Evolutionary conservation across 2,797 vertebrate genomes (phyloP).

Genomic region (Passerculus sandwichensis): DNA sequence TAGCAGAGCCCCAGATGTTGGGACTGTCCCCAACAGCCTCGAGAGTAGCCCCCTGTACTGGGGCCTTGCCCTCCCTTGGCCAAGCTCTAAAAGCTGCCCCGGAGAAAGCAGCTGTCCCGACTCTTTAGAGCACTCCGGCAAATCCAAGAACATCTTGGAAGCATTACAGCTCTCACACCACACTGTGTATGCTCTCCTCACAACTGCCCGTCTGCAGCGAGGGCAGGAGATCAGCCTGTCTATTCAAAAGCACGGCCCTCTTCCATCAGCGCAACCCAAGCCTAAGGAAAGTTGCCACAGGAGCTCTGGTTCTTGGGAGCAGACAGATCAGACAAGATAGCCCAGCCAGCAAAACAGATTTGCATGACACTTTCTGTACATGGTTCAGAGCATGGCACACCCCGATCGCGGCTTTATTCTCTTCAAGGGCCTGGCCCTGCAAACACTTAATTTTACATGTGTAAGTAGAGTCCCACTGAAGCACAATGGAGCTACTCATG

Average conservation of each 20-base stretch:
- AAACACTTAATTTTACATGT: conserved; percentile 56
- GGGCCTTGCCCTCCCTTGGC: background rate
- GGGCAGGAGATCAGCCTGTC: background rate
- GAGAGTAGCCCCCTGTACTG: background rate
- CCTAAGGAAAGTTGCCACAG: background rate
- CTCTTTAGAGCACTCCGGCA: conserved; percentile 9
- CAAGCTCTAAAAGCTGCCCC: background rate
- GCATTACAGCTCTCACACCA: conserved; percentile 29
- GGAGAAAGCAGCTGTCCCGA: conserved; percentile 13
- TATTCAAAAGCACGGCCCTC: background rate
- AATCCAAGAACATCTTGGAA: conserved; percentile 49
- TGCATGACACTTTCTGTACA: conserved; percentile 26
- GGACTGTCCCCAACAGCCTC: background rate
- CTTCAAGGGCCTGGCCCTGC: conserved; percentile 27
- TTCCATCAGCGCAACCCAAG: background rate
- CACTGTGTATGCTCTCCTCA: background rate
- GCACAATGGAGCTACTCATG: conserved; percentile 58
- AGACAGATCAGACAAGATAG: conserved; percentile 7
- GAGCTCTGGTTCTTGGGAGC: background rate
- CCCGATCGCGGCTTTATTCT: background rate
- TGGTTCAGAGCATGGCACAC: conserved; percentile 43
- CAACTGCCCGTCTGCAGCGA: background rate
- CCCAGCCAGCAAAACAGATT: background rate
- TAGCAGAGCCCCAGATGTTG: background rate
- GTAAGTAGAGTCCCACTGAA: conserved; percentile 49